These are phyloP conservation scores for Tetragnatha versicolor DNA, from an alignment of 1,140 invertebrate genomes.

Conservation along the genomic window DNA sequence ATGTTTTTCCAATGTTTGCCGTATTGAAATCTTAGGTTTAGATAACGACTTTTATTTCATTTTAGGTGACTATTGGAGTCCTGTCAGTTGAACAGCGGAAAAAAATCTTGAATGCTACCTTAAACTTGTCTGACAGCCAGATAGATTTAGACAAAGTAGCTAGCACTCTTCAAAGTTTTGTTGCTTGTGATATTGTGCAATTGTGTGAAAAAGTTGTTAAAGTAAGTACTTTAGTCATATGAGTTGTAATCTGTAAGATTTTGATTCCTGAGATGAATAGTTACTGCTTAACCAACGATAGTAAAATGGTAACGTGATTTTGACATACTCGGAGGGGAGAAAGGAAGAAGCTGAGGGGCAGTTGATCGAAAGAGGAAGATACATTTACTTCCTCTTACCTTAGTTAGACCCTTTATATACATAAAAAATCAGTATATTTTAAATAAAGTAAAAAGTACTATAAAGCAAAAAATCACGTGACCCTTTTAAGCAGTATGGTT, in stretches of 20 bases:
- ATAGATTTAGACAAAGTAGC: slow-evolving; percentile 60
- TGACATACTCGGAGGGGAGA: no score
- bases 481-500: not conserved
- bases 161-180: slow-evolving; percentile 66
- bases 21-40: not conserved
- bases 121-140: not conserved
- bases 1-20: not conserved
- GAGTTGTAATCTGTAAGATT: not conserved
- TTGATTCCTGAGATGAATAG: not conserved
- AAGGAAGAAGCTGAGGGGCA: no score
- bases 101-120: slow-evolving; percentile 56
- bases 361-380: no score
- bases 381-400: no score
- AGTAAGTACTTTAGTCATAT: not conserved
- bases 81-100: slow-evolving; percentile 19
- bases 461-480: not conserved
- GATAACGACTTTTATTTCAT: not conserved
- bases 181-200: slow-evolving; percentile 66
- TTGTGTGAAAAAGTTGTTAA: slow-evolving; percentile 63
- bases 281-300: no score
- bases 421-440: no score
- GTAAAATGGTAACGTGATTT: no score
- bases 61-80: slow-evolving; percentile 24
- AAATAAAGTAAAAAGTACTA: no score
- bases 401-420: no score